Conservation (phyloP, 2,797 vertebrate species). For the Spea hammondii region DNA sequence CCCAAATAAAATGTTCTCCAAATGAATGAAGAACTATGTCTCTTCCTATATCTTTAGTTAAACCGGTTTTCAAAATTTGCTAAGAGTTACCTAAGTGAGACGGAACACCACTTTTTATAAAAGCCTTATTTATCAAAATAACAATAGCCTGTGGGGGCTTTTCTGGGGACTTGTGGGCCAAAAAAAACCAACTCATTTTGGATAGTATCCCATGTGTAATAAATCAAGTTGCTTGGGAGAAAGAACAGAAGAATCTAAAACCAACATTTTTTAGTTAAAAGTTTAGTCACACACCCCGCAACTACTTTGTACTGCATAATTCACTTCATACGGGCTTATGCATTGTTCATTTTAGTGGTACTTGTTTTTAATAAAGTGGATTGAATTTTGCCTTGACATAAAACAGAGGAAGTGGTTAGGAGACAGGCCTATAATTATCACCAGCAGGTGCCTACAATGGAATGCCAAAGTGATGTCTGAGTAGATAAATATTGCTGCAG, state of each 20-base stretch:
- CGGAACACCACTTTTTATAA: no score
- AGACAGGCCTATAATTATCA: conserved; percentile 66
- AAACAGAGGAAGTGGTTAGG: conserved; percentile 60
- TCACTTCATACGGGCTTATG: not conserved
- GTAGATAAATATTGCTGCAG: conserved; percentile 59
- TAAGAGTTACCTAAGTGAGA: no score
- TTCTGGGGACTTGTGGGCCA: no score
- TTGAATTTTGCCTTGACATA: conserved; percentile 57
- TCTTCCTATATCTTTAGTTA: no score
- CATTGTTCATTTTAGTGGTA: conserved; percentile 35
- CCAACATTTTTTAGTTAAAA: conserved; percentile 23
- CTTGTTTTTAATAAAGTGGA: conserved; percentile 55
- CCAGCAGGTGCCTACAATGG: conserved; percentile 68
- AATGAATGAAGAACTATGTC: no score
- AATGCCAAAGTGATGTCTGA: conserved; percentile 60
- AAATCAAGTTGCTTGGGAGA: no score
- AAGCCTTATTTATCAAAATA: no score
- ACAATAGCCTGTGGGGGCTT: no score
- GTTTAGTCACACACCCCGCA: conserved; percentile 22
- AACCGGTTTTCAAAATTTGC: no score
- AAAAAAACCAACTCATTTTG: no score
- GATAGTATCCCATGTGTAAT: no score
- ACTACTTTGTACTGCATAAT: conserved; percentile 39
- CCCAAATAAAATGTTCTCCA: no score
- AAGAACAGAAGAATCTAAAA: not conserved